Conservation (phyloP, 2,797 vertebrate genomes). For the Jordanella pulchra region DNA sequence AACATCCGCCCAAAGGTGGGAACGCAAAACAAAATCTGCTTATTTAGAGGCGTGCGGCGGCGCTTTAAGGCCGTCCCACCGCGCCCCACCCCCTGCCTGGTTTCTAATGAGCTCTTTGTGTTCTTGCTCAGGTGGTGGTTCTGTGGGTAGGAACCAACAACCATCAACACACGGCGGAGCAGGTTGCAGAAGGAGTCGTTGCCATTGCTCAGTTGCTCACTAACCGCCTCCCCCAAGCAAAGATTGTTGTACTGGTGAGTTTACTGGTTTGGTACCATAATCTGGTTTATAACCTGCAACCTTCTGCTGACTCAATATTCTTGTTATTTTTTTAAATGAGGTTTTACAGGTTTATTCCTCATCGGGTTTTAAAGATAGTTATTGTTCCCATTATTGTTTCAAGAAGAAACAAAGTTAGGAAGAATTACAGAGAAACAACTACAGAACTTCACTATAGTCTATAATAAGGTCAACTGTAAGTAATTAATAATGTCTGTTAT, state of each 20-base stretch:
- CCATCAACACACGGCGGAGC: conserved; percentile 90
- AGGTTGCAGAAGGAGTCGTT: conserved; percentile 92
- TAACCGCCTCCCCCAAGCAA: conserved; percentile 87
- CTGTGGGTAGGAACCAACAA: conserved; percentile 99
- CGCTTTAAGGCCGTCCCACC: too few relatives aligned
- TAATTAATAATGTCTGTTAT: too few relatives aligned
- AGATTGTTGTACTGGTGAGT: conserved; percentile 93
- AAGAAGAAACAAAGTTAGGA: too few relatives aligned
- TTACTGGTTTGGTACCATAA: neutral
- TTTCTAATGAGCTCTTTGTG: conserved; percentile 16
- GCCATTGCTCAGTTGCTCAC: conserved; percentile 88
- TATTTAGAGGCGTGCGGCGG: too few relatives aligned
- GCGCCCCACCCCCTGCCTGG: neutral
- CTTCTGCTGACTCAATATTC: too few relatives aligned
- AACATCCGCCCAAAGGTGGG: conserved; percentile 95
- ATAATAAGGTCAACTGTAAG: too few relatives aligned
- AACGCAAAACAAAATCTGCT: neutral
- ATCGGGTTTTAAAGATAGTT: too few relatives aligned
- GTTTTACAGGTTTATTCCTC: too few relatives aligned
- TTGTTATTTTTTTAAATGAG: too few relatives aligned
- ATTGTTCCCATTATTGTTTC: too few relatives aligned
- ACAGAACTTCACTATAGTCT: too few relatives aligned
- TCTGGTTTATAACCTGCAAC: neutral
- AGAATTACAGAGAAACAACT: too few relatives aligned
- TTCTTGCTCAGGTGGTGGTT: conserved; percentile 86